A percentile compares a stretch with the other conserved stretches of the same genome.
These are phyloP conservation scores for Pseudeuparius sepicola DNA, from an alignment of 2,888 invertebrate species.

Conservation along the genomic window DNA sequence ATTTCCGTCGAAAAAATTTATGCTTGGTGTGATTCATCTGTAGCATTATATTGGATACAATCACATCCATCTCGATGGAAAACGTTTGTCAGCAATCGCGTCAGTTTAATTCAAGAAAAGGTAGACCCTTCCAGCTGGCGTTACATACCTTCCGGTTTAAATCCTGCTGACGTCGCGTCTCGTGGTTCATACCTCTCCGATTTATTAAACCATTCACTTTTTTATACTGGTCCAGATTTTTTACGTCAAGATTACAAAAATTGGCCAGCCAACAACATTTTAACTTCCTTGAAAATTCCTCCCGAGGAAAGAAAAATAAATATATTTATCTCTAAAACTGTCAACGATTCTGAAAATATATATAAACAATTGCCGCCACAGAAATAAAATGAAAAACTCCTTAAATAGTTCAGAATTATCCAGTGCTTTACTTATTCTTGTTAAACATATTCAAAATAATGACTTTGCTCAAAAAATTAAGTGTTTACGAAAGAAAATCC, in stretches of 20 bases:
- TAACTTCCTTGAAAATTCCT: no score
- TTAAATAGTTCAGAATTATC: no score
- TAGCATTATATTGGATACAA: constrained; percentile 11
- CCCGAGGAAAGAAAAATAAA: no score
- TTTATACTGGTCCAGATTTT: constrained; percentile 10
- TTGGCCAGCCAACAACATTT: background rate
- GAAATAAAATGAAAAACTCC: no score
- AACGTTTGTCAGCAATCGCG: constrained; percentile 12
- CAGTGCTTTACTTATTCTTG: no score
- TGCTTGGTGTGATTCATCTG: constrained; percentile 12
- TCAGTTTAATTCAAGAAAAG: constrained; percentile 9
- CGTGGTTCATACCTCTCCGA: constrained; percentile 9
- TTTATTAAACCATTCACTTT: constrained; percentile 6
- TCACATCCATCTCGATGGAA: constrained; percentile 9
- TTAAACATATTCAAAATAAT: no score
- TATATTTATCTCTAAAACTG: no score
- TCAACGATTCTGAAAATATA: no score
- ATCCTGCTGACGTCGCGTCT: constrained; percentile 13
- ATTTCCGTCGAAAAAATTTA: constrained; percentile 4
- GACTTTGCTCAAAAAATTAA: constrained; percentile 4
- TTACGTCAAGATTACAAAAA: background rate
- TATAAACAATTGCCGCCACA: no score
- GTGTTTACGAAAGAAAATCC: background rate
- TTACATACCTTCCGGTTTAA: constrained; percentile 12
- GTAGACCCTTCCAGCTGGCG: constrained; percentile 8